Conservation (phyloP, 2,113 vertebrate genomes). For the Athene cunicularia region DNA sequence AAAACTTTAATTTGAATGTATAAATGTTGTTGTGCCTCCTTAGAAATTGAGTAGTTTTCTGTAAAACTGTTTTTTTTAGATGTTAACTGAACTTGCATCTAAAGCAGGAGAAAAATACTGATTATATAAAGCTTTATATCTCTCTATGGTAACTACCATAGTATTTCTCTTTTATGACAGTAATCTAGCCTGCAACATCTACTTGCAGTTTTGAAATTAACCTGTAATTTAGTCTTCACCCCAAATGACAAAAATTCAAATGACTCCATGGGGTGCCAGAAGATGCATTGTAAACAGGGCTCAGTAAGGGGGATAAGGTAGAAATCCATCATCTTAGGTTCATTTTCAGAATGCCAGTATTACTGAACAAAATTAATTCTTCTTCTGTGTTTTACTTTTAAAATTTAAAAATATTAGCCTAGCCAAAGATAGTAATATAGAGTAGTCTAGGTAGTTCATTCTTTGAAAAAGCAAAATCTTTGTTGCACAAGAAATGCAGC, state of each 20-base stretch:
- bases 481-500: not conserved
- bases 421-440: not conserved
- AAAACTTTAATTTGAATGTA: slow-evolving; percentile 60
- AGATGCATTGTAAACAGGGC: slow-evolving; percentile 83
- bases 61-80: slow-evolving; percentile 42
- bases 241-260: slow-evolving; percentile 87
- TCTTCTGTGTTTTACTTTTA: slow-evolving; percentile 26
- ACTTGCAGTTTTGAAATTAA: slow-evolving; percentile 84
- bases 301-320: slow-evolving; percentile 64
- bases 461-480: slow-evolving; percentile 11
- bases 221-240: slow-evolving; percentile 88
- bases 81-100: slow-evolving; percentile 69
- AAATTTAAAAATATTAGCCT: slow-evolving; percentile 16
- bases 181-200: slow-evolving; percentile 81
- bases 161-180: slow-evolving; percentile 77
- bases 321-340: slow-evolving; percentile 51
- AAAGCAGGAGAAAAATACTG: slow-evolving; percentile 72
- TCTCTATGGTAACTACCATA: slow-evolving; percentile 72
- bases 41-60: slow-evolving; percentile 50
- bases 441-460: not conserved
- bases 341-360: slow-evolving; percentile 40
- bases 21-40: slow-evolving; percentile 58
- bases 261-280: slow-evolving; percentile 82
- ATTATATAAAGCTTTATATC: slow-evolving; percentile 74
- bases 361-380: slow-evolving; percentile 48